Conservation (phyloP, 1,140 invertebrate species). For the Zaprionus gabonicus region DNA sequence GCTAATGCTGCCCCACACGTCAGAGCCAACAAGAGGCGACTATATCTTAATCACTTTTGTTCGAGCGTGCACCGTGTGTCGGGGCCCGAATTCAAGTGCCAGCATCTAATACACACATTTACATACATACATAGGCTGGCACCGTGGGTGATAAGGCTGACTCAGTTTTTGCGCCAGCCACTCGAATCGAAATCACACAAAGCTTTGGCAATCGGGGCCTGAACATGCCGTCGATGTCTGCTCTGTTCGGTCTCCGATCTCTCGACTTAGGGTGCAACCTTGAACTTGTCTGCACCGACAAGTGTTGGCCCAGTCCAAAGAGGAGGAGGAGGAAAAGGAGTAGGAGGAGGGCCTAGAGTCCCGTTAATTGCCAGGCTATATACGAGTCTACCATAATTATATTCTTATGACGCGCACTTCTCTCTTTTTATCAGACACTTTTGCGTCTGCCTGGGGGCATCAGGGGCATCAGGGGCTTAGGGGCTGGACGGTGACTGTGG, state of each 20-base stretch:
- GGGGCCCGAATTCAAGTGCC: constrained; percentile 71
- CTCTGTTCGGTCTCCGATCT: neutral
- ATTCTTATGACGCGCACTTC: neutral
- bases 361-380: neutral
- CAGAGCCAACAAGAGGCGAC: constrained; percentile 7
- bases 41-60: constrained; percentile 48
- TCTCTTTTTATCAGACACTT: constrained; percentile 2
- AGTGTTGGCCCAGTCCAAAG: too few relatives aligned
- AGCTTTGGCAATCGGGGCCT: constrained; percentile 65
- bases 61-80: constrained; percentile 43
- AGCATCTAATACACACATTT: constrained; percentile 40
- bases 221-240: constrained; percentile 65
- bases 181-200: constrained; percentile 39
- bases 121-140: constrained; percentile 14
- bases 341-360: neutral
- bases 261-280: constrained; percentile 43
- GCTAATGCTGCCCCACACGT: constrained; percentile 27
- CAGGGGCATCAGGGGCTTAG: neutral
- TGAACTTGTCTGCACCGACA: constrained; percentile 58
- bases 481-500: neutral
- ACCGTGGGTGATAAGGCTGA: constrained; percentile 65
- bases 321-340: too few relatives aligned
- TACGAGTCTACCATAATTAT: neutral
- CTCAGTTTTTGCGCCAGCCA: constrained; percentile 49
- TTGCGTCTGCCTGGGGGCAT: neutral